A percentile compares a stretch with the other conserved stretches of the same genome.
phyloP scores from a whole-genome alignment of 2,797 vertebrate genomes.

The Varecia variegata region DNA sequence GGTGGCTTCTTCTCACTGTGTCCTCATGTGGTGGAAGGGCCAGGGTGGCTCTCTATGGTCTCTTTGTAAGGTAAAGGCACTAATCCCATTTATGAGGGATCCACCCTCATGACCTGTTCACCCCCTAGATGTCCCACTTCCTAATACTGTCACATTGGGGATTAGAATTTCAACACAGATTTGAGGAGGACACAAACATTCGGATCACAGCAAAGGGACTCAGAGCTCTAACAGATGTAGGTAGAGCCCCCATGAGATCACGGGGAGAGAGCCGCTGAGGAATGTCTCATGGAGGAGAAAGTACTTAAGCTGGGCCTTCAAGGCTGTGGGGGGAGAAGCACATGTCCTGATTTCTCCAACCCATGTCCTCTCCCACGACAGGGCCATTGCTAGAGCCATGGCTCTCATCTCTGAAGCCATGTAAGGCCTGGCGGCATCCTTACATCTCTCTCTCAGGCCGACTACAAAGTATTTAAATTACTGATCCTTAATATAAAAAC shows the following conservation, averaged over 20 bases:
- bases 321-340: neutral
- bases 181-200: neutral
- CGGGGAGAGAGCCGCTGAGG: too few relatives aligned
- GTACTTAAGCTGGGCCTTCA: neutral
- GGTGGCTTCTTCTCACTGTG: too few relatives aligned
- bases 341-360: fast-evolving
- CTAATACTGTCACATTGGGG: neutral
- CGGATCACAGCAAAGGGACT: neutral
- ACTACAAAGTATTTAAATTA: neutral
- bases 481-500: neutral
- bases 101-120: neutral
- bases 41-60: neutral
- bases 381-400: fast-evolving
- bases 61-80: neutral
- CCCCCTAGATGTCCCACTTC: neutral
- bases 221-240: neutral
- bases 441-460: fast-evolving
- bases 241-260: neutral
- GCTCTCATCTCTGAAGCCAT: neutral
- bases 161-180: neutral
- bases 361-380: fast-evolving
- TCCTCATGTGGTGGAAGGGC: neutral
- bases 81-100: neutral
- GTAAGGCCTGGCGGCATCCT: too few relatives aligned
- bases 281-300: too few relatives aligned